phyloP scores from a whole-genome alignment of 2,113 vertebrate species.

The Eonycteris spelaea region DNA sequence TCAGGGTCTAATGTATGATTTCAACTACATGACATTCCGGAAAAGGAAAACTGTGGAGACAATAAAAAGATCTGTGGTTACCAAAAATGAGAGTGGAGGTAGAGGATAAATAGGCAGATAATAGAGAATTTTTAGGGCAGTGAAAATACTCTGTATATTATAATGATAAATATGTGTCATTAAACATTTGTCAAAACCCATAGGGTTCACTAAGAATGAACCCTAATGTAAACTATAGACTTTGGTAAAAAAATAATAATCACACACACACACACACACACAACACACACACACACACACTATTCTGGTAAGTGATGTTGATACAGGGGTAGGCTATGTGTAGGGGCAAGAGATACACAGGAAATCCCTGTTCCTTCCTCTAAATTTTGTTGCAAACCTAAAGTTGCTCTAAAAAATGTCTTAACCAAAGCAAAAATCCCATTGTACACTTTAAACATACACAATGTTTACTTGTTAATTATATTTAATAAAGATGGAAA shows the following conservation, averaged over 20 bases:
- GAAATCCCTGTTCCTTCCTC: neutral
- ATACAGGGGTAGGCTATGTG: neutral
- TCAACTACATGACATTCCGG: neutral
- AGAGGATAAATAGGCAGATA: neutral
- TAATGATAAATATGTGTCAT: neutral
- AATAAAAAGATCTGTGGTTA: neutral
- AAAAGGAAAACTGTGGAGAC: neutral
- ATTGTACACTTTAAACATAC: neutral
- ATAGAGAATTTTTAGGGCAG: neutral
- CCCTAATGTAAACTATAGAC: neutral
- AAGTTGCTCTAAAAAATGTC: neutral
- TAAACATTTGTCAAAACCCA: neutral
- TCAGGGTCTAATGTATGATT: neutral
- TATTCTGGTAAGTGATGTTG: neutral
- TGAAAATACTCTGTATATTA: neutral
- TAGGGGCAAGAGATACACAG: neutral
- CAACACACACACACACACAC: too few relatives aligned
- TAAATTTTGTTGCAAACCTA: neutral
- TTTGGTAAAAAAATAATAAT: neutral
- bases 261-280: too few relatives aligned
- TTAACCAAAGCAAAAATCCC: neutral
- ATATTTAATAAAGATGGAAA: neutral
- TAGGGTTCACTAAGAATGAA: neutral
- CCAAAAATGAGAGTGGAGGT: neutral
- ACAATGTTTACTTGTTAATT: neutral